Evolutionary conservation across 2,797 vertebrate species (phyloP), one percentile per base, ranked within the genome.

Genomic region (Sphenopsis melanotis): DNA sequence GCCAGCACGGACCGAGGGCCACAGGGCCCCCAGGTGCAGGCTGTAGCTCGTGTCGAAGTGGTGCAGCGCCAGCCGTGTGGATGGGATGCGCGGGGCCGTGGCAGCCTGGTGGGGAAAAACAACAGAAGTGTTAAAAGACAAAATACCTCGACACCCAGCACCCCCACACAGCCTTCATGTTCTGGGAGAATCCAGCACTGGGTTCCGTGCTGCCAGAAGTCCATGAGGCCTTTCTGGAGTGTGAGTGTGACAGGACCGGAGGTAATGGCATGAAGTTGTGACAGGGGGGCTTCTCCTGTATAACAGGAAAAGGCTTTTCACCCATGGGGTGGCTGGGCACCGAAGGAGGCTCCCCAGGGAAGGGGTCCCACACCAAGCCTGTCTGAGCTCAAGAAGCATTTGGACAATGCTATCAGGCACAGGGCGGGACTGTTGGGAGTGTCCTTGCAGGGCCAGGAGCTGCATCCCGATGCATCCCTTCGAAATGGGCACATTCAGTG

Each of bases 1-100:
- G 49, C 97, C 96, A 6, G 97, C 92, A 1, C 99, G 98, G 34
- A 99, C 96, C 0, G 99, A 99, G 3, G 98, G 98, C 99, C 99
- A 99, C 75, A 98, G 95, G 32, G 96, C 89, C 15, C 98, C 98
- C 90, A 99, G 98, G 81, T 98, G 98, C 46, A 95, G 39, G 49
- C 98, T 61, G 89, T 99, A 99, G 46, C 56, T 98, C 57, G 94
- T 64, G 87, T 99, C 99, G 6, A 99, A 99, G 94, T 98, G 97
- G 83, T 99, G 98, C 87, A 99, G 96, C 21, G 99, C 99, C 91
- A 99, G 92, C 4, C 69, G 95, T 2, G 98, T 98, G 50, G 97
- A 55, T 0, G 98, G 97, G 76, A 98, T 63, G 55, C 98, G 98
- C 12, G 98, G 89, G 17, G 92, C 97, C 1, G 98, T 98, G 87